phyloP scores from a whole-genome alignment of 2,113 vertebrate genomes.

The Mellivora capensis region DNA sequence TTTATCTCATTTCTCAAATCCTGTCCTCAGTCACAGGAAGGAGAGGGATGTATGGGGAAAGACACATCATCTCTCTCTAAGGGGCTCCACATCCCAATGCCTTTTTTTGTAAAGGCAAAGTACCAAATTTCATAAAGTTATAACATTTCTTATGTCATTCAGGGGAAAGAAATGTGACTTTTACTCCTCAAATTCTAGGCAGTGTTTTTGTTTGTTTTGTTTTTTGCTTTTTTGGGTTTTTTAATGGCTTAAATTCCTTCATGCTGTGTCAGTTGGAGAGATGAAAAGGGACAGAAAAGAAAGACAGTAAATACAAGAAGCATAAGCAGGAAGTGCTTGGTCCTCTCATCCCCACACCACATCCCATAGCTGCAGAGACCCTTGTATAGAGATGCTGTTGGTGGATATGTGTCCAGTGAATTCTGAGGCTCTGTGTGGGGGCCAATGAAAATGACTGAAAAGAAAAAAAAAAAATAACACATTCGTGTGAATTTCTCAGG shows the following conservation, averaged over 20 bases:
- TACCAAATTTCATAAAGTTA: not conserved
- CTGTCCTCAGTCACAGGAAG: not conserved
- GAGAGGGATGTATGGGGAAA: not conserved
- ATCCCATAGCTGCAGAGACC: not conserved
- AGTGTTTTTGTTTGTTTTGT: not conserved
- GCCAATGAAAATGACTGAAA: not conserved
- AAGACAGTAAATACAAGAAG: not conserved
- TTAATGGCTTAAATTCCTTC: not conserved
- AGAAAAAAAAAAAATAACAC: not conserved
- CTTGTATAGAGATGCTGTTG: fast-evolving
- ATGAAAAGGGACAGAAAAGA: not conserved
- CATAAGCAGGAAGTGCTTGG: not conserved
- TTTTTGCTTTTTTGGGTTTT: not conserved
- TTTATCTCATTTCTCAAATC: not conserved
- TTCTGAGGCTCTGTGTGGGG: not conserved
- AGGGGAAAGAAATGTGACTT: not conserved
- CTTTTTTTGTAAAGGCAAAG: not conserved
- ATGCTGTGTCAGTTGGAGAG: not conserved
- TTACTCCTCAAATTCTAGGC: not conserved
- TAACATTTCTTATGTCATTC: not conserved
- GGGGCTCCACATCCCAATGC: not conserved
- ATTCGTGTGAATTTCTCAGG: not conserved
- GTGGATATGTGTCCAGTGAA: fast-evolving
- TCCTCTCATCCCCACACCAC: not conserved
- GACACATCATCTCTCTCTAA: not conserved